Evolutionary conservation across 2,113 vertebrate species (phyloP).

Genomic region (Etia nguti): DNA sequence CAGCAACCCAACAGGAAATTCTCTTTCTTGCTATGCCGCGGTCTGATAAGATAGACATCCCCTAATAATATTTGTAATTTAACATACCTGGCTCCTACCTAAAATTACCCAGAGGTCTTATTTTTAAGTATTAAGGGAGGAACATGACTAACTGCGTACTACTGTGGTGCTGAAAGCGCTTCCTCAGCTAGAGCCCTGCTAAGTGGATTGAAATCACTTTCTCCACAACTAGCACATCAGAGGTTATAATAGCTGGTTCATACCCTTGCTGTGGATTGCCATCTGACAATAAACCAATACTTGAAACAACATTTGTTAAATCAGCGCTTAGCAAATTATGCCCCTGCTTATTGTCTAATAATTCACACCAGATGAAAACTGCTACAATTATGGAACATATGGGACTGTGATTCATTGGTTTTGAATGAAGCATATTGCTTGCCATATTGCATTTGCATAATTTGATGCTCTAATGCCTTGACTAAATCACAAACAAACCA

Average conservation of each 20-base stretch:
- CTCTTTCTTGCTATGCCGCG: conserved; percentile 17
- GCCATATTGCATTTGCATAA: conserved; percentile 58
- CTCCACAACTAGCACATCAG: neutral
- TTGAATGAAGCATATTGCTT: conserved; percentile 49
- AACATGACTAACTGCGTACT: neutral
- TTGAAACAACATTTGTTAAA: conserved; percentile 16
- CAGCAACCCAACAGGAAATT: conserved; percentile 47
- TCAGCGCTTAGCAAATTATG: conserved; percentile 27
- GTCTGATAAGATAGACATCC: conserved; percentile 52
- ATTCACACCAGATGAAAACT: conserved; percentile 37
- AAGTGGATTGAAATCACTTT: neutral
- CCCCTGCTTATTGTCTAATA: conserved; percentile 28
- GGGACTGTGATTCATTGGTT: conserved; percentile 38
- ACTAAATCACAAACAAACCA: conserved; percentile 60
- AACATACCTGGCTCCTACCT: neutral
- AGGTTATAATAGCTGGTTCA: neutral
- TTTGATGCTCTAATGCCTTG: conserved; percentile 45
- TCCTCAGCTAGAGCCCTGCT: neutral
- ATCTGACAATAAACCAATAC: conserved; percentile 3
- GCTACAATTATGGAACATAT: conserved; percentile 47
- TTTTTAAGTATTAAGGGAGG: neutral
- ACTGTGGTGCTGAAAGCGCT: neutral
- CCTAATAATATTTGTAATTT: conserved; percentile 6
- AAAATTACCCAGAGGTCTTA: neutral
- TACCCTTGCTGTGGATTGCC: neutral